Base-by-base conservation (phyloP, 2,797 vertebrate species). In the Pangasius krempfi region DNA sequence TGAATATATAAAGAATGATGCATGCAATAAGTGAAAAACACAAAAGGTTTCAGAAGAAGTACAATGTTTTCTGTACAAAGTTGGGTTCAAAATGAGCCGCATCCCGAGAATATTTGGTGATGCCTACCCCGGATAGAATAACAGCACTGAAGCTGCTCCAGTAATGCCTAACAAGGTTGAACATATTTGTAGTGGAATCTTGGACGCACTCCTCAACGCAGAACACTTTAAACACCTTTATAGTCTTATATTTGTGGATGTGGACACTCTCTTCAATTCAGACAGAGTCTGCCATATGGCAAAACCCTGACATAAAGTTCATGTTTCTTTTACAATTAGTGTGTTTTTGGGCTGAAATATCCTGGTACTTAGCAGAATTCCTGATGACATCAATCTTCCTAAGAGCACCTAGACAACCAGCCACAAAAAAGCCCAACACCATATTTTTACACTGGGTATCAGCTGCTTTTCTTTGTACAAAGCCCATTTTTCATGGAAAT, bases 371-470 rank as follows among this genome's bases (percentile, higher is more conserved):
- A 50, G 37, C 73, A 86, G 40, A 78, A 78, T 62, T 58, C 37
- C n/a, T 86, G 9, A 68, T 33, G n/a, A 50, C 82, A 84, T 84
- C 82, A 68, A 68, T 84, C 82, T 84, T 84, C 47, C 44, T 84
- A 84, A 84, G 82, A 68, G 47, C 64, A 68, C 58, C 62, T 52
- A 44, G 44, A 84, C 44, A 68, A 68, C 64, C 62, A 84, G 82
- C n/a, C 62, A 12, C 47, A 84, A 84, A 84, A 84, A 47, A 84
- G 27, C 27, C 81, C 18, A 40, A 66, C 50, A 50, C 14, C 27
- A 50, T 50, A 84, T 84, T 66, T 66, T 84, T 20, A 80, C 78
- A 84, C 16, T 12, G 27, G 3, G 40, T 44, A 66, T 50, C 40
- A 66, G 25, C 82, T 66, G n/a, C 44, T 68, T 66, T 68, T 52